phyloP scores from a whole-genome alignment of 2,113 vertebrate genomes.

The Polyodon spathula region DNA sequence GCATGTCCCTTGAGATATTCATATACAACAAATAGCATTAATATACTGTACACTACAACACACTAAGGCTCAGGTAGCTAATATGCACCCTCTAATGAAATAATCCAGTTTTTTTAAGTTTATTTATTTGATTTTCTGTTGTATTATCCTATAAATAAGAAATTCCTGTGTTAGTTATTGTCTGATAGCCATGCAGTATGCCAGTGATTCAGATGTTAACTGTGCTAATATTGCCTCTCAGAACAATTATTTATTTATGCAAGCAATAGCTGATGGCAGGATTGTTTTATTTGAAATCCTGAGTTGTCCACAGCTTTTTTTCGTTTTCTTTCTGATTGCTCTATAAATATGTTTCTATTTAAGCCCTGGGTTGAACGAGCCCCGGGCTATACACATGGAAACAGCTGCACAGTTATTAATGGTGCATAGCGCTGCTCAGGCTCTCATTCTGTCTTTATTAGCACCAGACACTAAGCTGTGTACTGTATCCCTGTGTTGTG shows the following conservation, averaged over 20 bases:
- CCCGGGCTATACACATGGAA: constrained; percentile 43
- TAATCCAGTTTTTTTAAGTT: too few species aligned
- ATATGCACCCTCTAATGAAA: not conserved
- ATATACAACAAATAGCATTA: too few species aligned
- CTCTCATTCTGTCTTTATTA: constrained; percentile 33
- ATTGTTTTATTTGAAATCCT: not conserved
- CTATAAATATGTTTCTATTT: constrained; percentile 15
- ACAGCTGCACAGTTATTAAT: constrained; percentile 36
- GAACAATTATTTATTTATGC: constrained; percentile 1
- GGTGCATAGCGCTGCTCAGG: constrained; percentile 42
- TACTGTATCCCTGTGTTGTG: not conserved
- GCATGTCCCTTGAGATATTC: too few species aligned
- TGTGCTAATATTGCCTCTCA: not conserved
- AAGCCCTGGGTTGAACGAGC: constrained; percentile 25
- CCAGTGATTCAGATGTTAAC: not conserved
- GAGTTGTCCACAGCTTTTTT: constrained; percentile 5
- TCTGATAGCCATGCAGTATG: too few species aligned
- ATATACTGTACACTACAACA: not conserved
- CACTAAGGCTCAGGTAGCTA: not conserved
- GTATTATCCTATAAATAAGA: too few species aligned
- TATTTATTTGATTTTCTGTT: too few species aligned
- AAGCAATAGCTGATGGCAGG: not conserved
- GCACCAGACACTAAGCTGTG: constrained; percentile 14
- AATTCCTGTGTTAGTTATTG: too few species aligned
- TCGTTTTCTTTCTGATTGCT: constrained; percentile 9